Base-by-base conservation (phyloP, 2,888 invertebrate species). In the Onthophagus sagittarius region DNA sequence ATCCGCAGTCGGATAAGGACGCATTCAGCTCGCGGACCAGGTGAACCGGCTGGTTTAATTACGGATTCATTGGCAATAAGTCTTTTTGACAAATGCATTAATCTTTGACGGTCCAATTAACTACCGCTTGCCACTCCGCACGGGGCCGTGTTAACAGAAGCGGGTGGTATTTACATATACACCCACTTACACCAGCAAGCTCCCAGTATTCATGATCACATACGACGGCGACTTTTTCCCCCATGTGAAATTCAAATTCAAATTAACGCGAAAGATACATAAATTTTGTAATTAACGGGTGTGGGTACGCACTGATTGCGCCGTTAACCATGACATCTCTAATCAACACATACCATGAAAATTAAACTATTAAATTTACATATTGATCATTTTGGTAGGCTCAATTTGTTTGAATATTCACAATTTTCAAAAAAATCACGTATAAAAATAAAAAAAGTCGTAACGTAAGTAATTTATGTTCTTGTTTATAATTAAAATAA, bases 31-130 rank as follows among this genome's bases (percentile, higher is more conserved):
- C 63, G 64, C 63, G 73, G 69, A 69, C 69, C 74, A 74, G 74
- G 71, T 71, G 74, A 74, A 75, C 75, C 75, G 72, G 73, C 71
- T 75, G 75, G 74, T 79, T 78, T 77, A 80, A 80, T 80, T 80
- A 80, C 76, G 76, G 76, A 79, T 80, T 79, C 80, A 80, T 79
- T 79, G 80, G 80, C 79, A 80, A 81, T 81, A 79, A 78, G 78
- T 81, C 80, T 80, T 79, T 80, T 78, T 79, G 80, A 80, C 81
- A 81, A 80, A 80, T 79, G 77, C 80, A 80, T 81, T 81, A 79
- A 81, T 80, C 79, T 80, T 78, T 78, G 77, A 77, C 78, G 78
- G 77, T 62, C 77, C 79, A 79, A 79, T 78, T 78, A 78, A 78
- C 76, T 75, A 77, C 77, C 73, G 76, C 76, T 74, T 63, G 74